phyloP scores from a whole-genome alignment of 2,113 vertebrate genomes.

The Pseudonaja textilis region DNA sequence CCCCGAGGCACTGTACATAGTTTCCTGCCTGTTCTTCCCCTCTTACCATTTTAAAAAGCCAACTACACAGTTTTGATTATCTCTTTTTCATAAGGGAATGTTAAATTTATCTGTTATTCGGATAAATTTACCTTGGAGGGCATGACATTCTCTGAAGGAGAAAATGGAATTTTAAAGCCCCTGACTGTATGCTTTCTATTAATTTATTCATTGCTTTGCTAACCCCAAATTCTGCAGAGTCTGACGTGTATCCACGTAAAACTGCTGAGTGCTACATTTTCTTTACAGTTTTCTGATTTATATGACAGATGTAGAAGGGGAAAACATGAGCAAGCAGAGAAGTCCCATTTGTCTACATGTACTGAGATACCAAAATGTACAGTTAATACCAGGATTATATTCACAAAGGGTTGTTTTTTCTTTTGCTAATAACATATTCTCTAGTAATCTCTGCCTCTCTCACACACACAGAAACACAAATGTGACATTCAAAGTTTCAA shows the following conservation, averaged over 20 bases:
- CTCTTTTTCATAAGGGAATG: not conserved
- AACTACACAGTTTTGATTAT: not conserved
- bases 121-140: slow-evolving; percentile 42
- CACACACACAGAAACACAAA: not conserved
- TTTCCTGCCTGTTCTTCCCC: not conserved
- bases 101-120: slow-evolving; percentile 35
- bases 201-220: slow-evolving; percentile 59
- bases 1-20: not conserved
- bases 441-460: slow-evolving; percentile 2
- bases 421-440: slow-evolving; percentile 22
- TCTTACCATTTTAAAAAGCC: not conserved
- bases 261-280: slow-evolving; percentile 42
- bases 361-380: slow-evolving; percentile 31
- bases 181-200: slow-evolving; percentile 37
- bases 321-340: slow-evolving; percentile 28
- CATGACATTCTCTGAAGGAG: slow-evolving; percentile 45
- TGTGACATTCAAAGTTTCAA: not conserved
- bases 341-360: slow-evolving; percentile 3
- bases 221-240: slow-evolving; percentile 40
- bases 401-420: slow-evolving; percentile 26
- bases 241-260: slow-evolving; percentile 42
- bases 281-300: slow-evolving; percentile 36
- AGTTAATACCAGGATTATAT: slow-evolving; percentile 12
- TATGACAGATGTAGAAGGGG: slow-evolving; percentile 31
- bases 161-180: slow-evolving; percentile 38